phyloP scores from a whole-genome alignment of 2,797 vertebrate species.

The Coregonus suidteri region DNA sequence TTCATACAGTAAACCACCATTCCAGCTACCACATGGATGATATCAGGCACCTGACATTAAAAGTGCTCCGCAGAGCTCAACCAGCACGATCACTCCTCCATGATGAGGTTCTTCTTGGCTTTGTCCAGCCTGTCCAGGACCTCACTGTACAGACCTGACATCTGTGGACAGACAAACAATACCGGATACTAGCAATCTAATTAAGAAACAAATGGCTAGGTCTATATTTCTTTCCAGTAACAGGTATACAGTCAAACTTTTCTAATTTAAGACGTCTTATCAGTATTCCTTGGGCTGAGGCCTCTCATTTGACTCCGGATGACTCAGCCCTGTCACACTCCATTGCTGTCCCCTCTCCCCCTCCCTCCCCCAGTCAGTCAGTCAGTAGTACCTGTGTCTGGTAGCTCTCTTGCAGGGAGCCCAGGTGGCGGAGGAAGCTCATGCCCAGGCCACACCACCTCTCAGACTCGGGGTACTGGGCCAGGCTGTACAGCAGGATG shows the following conservation, averaged over 20 bases:
- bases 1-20: neutral
- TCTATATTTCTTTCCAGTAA: constrained; percentile 3
- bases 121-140: constrained; percentile 83
- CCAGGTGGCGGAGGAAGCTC: constrained; percentile 82
- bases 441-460: constrained; percentile 88
- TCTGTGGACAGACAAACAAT: constrained; percentile 69
- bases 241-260: neutral
- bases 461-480: constrained; percentile 82
- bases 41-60: neutral
- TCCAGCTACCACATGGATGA: neutral
- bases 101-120: constrained; percentile 67
- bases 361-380: neutral
- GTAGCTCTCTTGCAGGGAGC: constrained; percentile 85
- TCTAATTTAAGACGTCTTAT: constrained; percentile 1
- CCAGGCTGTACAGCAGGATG: constrained; percentile 79
- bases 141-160: constrained; percentile 83
- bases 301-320: constrained; percentile 18
- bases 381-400: constrained; percentile 79
- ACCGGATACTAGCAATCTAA: neutral
- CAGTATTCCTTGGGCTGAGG: constrained; percentile 6
- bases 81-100: constrained; percentile 61
- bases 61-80: neutral
- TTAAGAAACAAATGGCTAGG: no score
- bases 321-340: constrained; percentile 9
- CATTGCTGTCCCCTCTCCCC: neutral